phyloP scores from a whole-genome alignment of 2,113 vertebrate genomes.

The Pygoscelis adeliae region DNA sequence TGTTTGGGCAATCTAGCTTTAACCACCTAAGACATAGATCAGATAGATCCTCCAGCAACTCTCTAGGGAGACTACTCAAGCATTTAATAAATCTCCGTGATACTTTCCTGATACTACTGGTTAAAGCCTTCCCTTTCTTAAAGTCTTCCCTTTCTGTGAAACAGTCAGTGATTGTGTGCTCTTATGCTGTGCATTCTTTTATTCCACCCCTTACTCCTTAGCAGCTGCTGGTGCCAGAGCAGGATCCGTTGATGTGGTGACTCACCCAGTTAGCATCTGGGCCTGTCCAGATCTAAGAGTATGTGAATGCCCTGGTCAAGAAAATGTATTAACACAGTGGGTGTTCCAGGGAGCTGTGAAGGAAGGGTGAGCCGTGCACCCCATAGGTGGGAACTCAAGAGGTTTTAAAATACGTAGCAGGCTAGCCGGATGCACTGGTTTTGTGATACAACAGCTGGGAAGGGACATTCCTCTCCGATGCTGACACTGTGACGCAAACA shows the following conservation, averaged over 20 bases:
- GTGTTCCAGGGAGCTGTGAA: neutral
- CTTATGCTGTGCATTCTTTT: neutral
- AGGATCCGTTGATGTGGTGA: neutral
- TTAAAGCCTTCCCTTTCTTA: neutral
- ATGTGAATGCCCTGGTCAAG: neutral
- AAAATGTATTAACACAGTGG: neutral
- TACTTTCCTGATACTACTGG: neutral
- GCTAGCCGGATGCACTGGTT: neutral
- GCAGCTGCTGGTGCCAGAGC: neutral
- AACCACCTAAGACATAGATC: neutral
- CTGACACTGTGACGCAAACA: neutral
- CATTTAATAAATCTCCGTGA: neutral
- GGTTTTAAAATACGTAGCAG: neutral
- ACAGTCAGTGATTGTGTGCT: accelerated
- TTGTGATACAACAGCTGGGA: neutral
- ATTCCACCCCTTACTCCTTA: neutral
- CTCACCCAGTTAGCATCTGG: neutral
- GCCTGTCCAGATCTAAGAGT: neutral
- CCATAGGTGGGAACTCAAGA: neutral
- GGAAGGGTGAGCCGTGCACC: neutral
- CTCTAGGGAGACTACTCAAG: neutral
- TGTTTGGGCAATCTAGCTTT: neutral
- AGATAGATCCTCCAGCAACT: neutral
- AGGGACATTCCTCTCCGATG: neutral
- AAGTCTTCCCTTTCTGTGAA: neutral